Base-by-base conservation (phyloP, 2,888 invertebrate species). In the Blastobasis adustella region DNA sequence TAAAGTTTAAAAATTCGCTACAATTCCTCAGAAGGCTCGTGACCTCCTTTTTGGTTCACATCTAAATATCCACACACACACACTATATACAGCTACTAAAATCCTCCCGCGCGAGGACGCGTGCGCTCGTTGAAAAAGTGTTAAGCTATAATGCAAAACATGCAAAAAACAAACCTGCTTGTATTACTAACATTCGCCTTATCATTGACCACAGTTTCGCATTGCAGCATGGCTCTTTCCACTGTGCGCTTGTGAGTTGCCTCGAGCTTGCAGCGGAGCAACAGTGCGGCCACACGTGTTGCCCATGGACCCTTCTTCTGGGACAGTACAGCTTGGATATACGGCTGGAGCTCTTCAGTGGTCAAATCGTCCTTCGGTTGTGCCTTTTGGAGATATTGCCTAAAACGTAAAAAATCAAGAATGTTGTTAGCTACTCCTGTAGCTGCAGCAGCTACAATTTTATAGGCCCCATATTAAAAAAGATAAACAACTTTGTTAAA, bases 181-280 rank as follows among this genome's bases (percentile, higher is more conserved):
- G 73, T 78, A 7, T 68, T 44, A 5, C 71, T 61, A 2, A 79
- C 74, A 0, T 60, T 66, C 5, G 71, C 71, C 57, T 80, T 82
- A 47, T 85, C 90, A 58, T 92, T 92, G 5, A 95, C 91, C 41
- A 96, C 88, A 66, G 94, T 92, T 81, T 97, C 96, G 58, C 95
- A 91, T 79, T 98, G 98, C 70, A 92, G 90, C 90, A 98, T 92
- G 36, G 97, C 93, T 43, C 98, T 90, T 72, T 98, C 98, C 9
- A 98, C 93, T 0, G 96, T 94, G 51, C 98, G 90, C 52, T 93
- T 92, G 65, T 94, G 93, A 47, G 89, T 90, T 0, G 92, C 90
- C 76, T 99, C 98, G 49, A 96, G 77, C 54, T 91, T 89, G 61
- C 96, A 95, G 50, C 98, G 91, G 9, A 93, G 82, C 1, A 95